A percentile compares a stretch with the other conserved stretches of the same genome.
These are phyloP conservation scores for Oscheius sp. DNA, from an alignment of 2,888 invertebrate species.

Conservation along the genomic window DNA sequence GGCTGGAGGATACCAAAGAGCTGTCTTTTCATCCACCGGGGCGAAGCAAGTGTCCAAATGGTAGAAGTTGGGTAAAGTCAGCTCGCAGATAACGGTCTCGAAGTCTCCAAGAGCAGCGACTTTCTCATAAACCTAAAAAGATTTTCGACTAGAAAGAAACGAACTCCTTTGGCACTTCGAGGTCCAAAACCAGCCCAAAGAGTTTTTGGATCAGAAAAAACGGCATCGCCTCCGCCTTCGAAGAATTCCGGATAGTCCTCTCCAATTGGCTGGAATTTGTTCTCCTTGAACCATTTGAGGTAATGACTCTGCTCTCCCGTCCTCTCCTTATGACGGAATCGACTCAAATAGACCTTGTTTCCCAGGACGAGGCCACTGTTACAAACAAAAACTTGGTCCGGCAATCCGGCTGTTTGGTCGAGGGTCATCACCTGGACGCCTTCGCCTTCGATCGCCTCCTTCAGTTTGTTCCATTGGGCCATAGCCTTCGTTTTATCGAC, in stretches of 20 bases:
- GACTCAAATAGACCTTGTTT: constrained; percentile 67
- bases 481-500: constrained; percentile 64
- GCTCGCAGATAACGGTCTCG: constrained; percentile 63
- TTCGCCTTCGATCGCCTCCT: constrained; percentile 63
- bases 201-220: constrained; percentile 62
- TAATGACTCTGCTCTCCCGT: constrained; percentile 67
- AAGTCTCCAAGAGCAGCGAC: constrained; percentile 60
- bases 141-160: neutral
- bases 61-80: constrained; percentile 65
- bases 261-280: constrained; percentile 61
- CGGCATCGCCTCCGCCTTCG: constrained; percentile 70
- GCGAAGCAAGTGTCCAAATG: constrained; percentile 70
- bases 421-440: constrained; percentile 66
- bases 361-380: constrained; percentile 67
- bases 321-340: constrained; percentile 67
- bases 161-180: constrained; percentile 59
- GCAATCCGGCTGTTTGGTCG: constrained; percentile 63
- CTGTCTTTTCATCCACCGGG: constrained; percentile 63
- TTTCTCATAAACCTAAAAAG: constrained; percentile 59
- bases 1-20: constrained; percentile 67
- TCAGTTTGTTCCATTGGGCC: constrained; percentile 64
- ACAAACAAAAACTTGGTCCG: constrained; percentile 70
- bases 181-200: constrained; percentile 69
- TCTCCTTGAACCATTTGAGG: constrained; percentile 65
- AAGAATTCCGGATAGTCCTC: constrained; percentile 62